Evolutionary conservation across 2,797 vertebrate species (phyloP).

Genomic region (Silurus lanzhouensis): DNA sequence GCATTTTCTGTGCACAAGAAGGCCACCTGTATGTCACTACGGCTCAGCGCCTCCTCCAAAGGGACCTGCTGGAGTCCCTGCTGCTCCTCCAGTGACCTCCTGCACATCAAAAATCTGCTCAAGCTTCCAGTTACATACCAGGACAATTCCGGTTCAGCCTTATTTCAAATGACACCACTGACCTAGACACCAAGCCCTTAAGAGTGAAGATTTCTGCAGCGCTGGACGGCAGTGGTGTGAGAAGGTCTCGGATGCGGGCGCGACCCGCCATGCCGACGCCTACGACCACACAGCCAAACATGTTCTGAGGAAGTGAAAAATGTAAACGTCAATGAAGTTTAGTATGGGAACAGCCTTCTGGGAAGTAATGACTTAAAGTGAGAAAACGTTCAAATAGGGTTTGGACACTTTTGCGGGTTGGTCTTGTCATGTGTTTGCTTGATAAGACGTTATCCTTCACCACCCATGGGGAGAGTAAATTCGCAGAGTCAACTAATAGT

Average conservation of each 20-base stretch:
- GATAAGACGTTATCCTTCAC: neutral
- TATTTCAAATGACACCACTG: constrained; percentile 36
- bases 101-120: constrained; percentile 52
- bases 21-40: constrained; percentile 79
- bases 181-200: constrained; percentile 90
- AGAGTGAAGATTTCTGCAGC: constrained; percentile 79
- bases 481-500: neutral
- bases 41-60: constrained; percentile 79
- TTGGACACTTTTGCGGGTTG: neutral
- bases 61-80: constrained; percentile 81
- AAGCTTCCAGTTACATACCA: too few relatives aligned
- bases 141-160: neutral
- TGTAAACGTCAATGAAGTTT: neutral
- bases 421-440: neutral
- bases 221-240: constrained; percentile 72
- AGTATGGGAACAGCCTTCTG: neutral
- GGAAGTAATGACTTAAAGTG: neutral
- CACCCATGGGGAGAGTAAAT: neutral
- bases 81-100: constrained; percentile 77
- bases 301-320: constrained; percentile 55
- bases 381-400: neutral
- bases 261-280: constrained; percentile 86
- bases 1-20: constrained; percentile 89
- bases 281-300: constrained; percentile 88
- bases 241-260: constrained; percentile 85